phyloP scores from a whole-genome alignment of 1,140 invertebrate genomes.

The Globodera rostochiensis region DNA sequence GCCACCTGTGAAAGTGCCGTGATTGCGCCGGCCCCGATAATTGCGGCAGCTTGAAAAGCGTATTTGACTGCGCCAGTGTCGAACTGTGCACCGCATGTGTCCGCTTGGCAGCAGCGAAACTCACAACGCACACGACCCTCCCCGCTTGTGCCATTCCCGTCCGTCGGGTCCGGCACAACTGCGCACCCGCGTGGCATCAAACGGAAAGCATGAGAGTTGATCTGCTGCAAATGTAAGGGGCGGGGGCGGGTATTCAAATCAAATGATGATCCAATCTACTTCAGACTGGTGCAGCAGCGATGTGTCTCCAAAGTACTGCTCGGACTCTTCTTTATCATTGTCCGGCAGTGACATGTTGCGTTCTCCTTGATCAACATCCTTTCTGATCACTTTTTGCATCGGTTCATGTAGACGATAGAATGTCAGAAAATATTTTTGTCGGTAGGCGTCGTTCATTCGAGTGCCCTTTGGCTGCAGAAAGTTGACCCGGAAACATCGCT shows the following conservation, averaged over 20 bases:
- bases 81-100: not conserved
- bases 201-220: not conserved
- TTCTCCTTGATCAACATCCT: not conserved
- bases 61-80: not conserved
- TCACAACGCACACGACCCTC: not conserved
- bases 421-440: not conserved
- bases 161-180: not conserved
- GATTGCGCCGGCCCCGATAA: not conserved
- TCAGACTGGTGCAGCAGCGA: too few species aligned
- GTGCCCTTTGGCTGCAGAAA: not conserved
- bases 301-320: too few species aligned
- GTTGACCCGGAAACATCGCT: not conserved
- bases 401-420: not conserved
- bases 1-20: slow-evolving; percentile 2
- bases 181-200: not conserved
- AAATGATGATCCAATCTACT: not conserved
- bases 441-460: not conserved
- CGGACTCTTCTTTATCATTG: too few species aligned
- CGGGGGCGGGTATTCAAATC: not conserved
- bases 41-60: not conserved
- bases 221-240: not conserved
- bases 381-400: not conserved
- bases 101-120: slow-evolving; percentile 1
- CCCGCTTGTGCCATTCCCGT: not conserved
- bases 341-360: too few species aligned